Conservation (phyloP, 2,888 invertebrate species). For the Trichopoda pennipes region DNA sequence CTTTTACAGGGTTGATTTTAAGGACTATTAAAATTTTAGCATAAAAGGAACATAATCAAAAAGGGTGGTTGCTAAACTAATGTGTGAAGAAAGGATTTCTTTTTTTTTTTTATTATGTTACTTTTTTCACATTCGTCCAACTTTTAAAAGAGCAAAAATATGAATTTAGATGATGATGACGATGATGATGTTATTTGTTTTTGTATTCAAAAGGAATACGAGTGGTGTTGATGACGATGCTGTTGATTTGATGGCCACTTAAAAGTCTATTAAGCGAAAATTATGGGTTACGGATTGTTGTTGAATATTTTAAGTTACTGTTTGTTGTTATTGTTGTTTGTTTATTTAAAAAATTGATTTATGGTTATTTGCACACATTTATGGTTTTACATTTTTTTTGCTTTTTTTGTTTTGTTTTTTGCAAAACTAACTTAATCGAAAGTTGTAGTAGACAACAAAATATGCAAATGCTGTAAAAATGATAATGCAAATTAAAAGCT, state of each 20-base stretch:
- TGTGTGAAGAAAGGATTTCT: slow-evolving; percentile 63
- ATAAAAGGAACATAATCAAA: slow-evolving; percentile 21
- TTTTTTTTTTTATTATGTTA: background rate
- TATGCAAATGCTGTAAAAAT: slow-evolving; percentile 38
- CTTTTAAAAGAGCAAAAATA: slow-evolving; percentile 32
- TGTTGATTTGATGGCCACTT: slow-evolving; percentile 67
- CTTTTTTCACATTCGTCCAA: background rate
- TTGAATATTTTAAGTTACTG: slow-evolving; percentile 18
- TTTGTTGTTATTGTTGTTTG: slow-evolving; percentile 45
- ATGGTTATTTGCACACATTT: slow-evolving; percentile 65
- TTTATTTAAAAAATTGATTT: slow-evolving; percentile 61
- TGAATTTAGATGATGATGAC: slow-evolving; percentile 13
- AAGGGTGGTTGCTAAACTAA: slow-evolving; percentile 48
- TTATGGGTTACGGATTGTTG: slow-evolving; percentile 66
- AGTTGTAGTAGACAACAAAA: slow-evolving; percentile 40
- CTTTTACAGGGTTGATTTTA: slow-evolving; percentile 59
- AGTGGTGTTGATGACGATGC: slow-evolving; percentile 51
- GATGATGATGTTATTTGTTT: slow-evolving; percentile 29
- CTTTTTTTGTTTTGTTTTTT: background rate
- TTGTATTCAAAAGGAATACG: slow-evolving; percentile 14
- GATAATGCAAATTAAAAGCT: slow-evolving; percentile 26
- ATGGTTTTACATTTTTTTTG: slow-evolving; percentile 39
- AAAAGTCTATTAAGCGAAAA: slow-evolving; percentile 68
- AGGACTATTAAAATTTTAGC: slow-evolving; percentile 41
- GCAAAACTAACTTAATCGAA: slow-evolving; percentile 37